These are phyloP conservation scores for Squalus acanthias DNA, from an alignment of 2,797 vertebrate species.

Conservation along the genomic window DNA sequence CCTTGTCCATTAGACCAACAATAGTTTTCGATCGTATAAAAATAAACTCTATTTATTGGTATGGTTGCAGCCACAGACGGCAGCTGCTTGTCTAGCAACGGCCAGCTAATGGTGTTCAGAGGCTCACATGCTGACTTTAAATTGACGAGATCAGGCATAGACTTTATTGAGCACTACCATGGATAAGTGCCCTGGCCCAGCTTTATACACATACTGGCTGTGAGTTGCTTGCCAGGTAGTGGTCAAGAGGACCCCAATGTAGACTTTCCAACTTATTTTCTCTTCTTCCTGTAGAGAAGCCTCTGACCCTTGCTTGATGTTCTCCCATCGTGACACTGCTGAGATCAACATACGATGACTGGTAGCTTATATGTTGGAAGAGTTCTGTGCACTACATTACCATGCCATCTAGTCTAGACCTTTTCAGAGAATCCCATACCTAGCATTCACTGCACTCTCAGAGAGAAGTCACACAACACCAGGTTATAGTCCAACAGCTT, in stretches of 20 bases:
- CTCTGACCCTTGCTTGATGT: neutral
- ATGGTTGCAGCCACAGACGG: neutral
- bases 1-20: neutral
- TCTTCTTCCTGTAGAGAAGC: neutral
- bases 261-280: neutral
- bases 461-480: neutral
- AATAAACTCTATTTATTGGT: neutral
- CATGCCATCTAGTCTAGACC: neutral
- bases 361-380: neutral
- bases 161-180: neutral
- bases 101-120: neutral
- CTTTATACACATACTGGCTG: neutral
- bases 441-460: neutral
- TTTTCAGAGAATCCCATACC: neutral
- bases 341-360: neutral
- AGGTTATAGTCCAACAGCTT: too few species aligned
- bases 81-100: neutral
- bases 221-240: neutral
- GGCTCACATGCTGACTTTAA: neutral
- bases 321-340: neutral
- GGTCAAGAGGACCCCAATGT: neutral
- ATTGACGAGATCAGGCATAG: neutral
- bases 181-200: neutral
- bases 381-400: neutral
- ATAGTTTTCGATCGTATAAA: neutral